Evolutionary conservation across 37 sponge, comb jelly and placozoan species (phyloP), one percentile per base, ranked within the genome.

Genomic region (Dysidea cf. avara): DNA sequence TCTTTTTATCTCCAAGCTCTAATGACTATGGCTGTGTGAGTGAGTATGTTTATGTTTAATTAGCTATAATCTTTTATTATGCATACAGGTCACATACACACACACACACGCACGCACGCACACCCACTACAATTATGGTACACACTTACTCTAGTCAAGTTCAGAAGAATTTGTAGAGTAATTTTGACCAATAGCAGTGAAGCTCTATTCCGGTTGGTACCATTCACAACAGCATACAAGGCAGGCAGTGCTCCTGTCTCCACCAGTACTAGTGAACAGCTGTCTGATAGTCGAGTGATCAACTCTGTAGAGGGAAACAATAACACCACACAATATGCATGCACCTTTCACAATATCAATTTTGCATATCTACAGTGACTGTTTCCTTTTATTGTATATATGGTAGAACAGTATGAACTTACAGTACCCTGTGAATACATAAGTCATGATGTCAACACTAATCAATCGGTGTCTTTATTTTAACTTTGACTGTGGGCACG

Each of bases 201-300:
- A 20, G 81, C 83, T 61, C 56, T 25, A 56, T 77, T 87, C 32
- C 88, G 53, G 35, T 87, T 87, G n/a, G 77, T 60, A 31, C 52
- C 57, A 29, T 38, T 46, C 0, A 87, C 47, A 21, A 70, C 51
- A 0, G 71, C 54, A 43, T 77, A 50, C 28, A 87, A 40, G 7
- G 77, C 78, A 7, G 58, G 43, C 2, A 81, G 58, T 28, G 82
- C 58, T 34, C 53, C 66, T 7, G 53, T 30, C 11, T 56, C 55
- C 24, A 77, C 77, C 29, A 87, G n/a, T 21, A 40, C 60, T 53
- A 40, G 34, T 39, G 53, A 53, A 66, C 88, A 87, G 13, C 22
- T 24, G 56, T 77, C 61, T 46, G 82, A 81, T 6, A 76, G 83
- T n/a, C 61, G 31, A 17, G 88, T 77, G 35, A 80, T 80, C 66